These are phyloP conservation scores for Harpalus rufipes DNA, from an alignment of 2,888 invertebrate genomes.

Conservation along the genomic window DNA sequence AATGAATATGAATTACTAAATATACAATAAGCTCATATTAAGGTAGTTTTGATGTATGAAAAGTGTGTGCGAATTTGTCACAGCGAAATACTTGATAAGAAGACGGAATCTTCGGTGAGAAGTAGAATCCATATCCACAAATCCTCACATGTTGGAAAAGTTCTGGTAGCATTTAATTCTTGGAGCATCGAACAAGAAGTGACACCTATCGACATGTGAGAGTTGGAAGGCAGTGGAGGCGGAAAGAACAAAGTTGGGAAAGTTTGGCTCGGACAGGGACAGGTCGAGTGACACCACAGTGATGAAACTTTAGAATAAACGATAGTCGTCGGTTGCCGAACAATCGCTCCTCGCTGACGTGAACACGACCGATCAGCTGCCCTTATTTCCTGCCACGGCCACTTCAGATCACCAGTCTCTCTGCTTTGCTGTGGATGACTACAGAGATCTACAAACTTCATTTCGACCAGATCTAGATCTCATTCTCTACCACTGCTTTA, in stretches of 20 bases:
- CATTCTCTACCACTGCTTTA: not conserved
- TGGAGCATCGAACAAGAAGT: constrained; percentile 46
- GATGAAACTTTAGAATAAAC: constrained; percentile 66
- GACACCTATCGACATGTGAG: constrained; percentile 44
- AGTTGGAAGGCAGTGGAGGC: constrained; percentile 5
- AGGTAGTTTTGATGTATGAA: no score
- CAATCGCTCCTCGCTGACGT: constrained; percentile 48
- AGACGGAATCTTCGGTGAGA: no score
- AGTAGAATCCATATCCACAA: not conserved
- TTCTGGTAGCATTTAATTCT: constrained; percentile 46
- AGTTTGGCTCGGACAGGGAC: constrained; percentile 53
- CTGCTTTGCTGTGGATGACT: constrained; percentile 30
- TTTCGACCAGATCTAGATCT: not conserved
- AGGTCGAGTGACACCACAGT: constrained; percentile 57
- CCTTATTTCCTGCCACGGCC: constrained; percentile 48
- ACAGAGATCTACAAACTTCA: not conserved
- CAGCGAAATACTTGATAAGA: no score
- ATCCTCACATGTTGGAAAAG: constrained; percentile 42
- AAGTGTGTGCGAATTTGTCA: no score
- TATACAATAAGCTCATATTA: no score
- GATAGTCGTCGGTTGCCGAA: constrained; percentile 52
- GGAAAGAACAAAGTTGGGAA: constrained; percentile 46
- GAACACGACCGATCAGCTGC: constrained; percentile 45
- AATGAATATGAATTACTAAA: no score
- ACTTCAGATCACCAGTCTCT: constrained; percentile 32